These are phyloP conservation scores for Anas bernieri DNA, from an alignment of 2,797 vertebrate genomes.

Conservation along the genomic window DNA sequence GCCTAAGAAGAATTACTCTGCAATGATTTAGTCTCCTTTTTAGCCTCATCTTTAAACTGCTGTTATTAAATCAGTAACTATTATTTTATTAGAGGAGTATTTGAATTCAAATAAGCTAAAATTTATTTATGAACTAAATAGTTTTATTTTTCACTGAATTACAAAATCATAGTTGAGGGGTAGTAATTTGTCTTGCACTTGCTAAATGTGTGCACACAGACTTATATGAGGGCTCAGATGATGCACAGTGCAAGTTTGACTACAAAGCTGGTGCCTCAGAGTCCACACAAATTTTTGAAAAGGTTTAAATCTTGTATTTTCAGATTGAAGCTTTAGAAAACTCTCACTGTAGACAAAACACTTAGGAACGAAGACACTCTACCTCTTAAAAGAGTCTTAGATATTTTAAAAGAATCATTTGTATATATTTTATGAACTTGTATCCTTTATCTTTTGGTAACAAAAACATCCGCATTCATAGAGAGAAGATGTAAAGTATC, in stretches of 20 bases:
- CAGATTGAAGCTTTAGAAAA: background rate
- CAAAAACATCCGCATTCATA: background rate
- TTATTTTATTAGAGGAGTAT: background rate
- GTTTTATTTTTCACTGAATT: background rate
- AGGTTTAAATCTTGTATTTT: background rate
- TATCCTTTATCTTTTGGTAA: background rate
- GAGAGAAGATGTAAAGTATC: background rate
- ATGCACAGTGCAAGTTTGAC: background rate
- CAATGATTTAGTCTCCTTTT: conserved; percentile 1
- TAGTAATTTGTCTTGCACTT: background rate
- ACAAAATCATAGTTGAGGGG: background rate
- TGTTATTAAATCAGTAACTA: background rate
- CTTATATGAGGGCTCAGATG: background rate
- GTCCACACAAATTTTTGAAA: background rate
- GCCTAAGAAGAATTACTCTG: conserved; percentile 12
- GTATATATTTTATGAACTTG: background rate
- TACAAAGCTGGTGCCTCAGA: background rate
- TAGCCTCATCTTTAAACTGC: background rate
- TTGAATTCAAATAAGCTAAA: background rate
- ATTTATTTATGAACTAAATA: background rate
- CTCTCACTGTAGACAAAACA: background rate
- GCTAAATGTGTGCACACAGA: background rate
- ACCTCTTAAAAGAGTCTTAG: background rate
- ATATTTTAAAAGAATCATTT: background rate
- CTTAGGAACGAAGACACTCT: background rate